Conservation (phyloP, 2,888 invertebrate species). For the Gibbula magus region DNA sequence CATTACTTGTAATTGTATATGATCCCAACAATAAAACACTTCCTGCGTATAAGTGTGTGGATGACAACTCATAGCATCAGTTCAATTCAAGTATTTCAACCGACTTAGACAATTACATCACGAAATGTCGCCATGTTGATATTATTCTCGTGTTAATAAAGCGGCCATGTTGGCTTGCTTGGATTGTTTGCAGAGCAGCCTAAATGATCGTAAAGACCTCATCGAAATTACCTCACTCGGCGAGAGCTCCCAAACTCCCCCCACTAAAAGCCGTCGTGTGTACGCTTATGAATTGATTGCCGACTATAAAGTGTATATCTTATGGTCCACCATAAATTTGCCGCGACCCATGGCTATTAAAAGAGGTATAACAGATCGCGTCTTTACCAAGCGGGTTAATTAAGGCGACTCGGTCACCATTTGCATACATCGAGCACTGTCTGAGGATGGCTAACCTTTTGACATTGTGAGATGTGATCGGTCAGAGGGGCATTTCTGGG, state of each 20-base stretch:
- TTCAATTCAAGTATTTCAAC: too few species aligned
- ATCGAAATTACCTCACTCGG: constrained; percentile 5
- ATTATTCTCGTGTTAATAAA: too few species aligned
- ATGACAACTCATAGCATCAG: too few species aligned
- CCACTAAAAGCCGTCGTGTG: constrained; percentile 9
- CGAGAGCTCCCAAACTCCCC: background rate
- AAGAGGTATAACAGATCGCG: constrained; percentile 17
- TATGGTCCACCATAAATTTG: constrained; percentile 11
- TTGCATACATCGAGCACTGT: constrained; percentile 9
- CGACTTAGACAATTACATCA: too few species aligned
- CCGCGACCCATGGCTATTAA: constrained; percentile 11
- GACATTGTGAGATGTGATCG: constrained; percentile 13
- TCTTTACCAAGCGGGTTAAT: constrained; percentile 20
- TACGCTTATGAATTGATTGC: constrained; percentile 25
- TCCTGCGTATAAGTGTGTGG: too few species aligned
- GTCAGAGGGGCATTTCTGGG: background rate
- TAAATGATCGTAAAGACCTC: constrained; percentile 7
- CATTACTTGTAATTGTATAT: too few species aligned
- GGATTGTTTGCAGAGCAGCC: background rate
- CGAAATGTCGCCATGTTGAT: too few species aligned
- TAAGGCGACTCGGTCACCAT: background rate
- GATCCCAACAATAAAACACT: too few species aligned
- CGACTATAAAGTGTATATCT: constrained; percentile 18
- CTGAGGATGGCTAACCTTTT: background rate
- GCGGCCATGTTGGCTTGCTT: too few species aligned